Conservation (phyloP, 2,888 invertebrate genomes). For the Thysanoteuthis rhombus region DNA sequence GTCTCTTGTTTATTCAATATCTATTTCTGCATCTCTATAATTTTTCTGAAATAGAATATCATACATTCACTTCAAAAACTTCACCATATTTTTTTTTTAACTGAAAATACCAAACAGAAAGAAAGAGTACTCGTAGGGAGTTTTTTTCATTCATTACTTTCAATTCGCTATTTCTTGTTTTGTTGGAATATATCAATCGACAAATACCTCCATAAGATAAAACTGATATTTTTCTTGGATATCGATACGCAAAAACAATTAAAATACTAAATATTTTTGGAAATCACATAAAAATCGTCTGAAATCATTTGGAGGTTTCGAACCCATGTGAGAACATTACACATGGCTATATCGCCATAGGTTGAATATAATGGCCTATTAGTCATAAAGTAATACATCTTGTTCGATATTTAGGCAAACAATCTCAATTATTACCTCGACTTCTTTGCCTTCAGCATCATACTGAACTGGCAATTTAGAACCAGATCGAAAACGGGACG, state of each 20-base stretch:
- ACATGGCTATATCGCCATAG: neutral
- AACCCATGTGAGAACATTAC: neutral
- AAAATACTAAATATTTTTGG: neutral
- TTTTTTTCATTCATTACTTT: neutral
- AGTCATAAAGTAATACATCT: neutral
- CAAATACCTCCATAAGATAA: too few species aligned
- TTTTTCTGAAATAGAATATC: neutral
- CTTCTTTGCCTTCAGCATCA: conserved; percentile 63
- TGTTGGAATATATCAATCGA: too few species aligned
- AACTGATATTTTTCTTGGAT: neutral
- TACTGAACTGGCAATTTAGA: conserved; percentile 50
- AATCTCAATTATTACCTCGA: conserved; percentile 49
- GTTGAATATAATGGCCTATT: neutral
- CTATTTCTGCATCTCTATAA: neutral
- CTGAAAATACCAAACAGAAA: neutral
- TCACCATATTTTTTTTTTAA: neutral
- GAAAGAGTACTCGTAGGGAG: neutral
- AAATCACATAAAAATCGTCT: neutral
- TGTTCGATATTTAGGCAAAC: neutral
- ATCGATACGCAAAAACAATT: neutral
- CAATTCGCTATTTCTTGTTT: too few species aligned
- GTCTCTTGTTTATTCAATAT: too few species aligned
- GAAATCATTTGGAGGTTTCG: too few species aligned
- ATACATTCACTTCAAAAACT: neutral
- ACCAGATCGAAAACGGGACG: conserved; percentile 51